Evolutionary conservation across 2,888 invertebrate genomes (phyloP).

Genomic region (Eurois occulta): DNA sequence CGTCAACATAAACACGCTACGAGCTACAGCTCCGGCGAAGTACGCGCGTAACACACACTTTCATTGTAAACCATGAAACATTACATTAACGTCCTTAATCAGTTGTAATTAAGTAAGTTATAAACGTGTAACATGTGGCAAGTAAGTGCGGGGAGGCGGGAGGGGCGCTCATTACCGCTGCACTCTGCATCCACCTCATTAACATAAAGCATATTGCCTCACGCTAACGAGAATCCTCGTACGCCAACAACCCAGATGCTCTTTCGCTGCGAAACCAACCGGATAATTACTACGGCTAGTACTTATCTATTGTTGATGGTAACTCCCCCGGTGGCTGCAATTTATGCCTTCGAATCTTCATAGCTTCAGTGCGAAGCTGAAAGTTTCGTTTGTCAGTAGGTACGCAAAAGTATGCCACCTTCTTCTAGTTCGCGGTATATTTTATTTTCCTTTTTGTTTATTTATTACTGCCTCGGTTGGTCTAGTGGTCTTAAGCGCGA

Average conservation of each 20-base stretch:
- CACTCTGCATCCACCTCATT: constrained; percentile 71
- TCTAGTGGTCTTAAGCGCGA: neutral
- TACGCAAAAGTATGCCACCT: constrained; percentile 31
- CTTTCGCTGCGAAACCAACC: constrained; percentile 67
- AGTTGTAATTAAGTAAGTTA: constrained; percentile 27
- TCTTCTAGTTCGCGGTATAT: constrained; percentile 10
- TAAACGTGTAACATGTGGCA: constrained; percentile 30
- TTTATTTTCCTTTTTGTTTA: constrained; percentile 38
- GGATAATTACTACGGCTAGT: constrained; percentile 75
- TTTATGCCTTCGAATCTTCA: constrained; percentile 38
- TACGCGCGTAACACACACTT: constrained; percentile 11
- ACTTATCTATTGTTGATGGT: constrained; percentile 60
- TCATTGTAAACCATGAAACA: constrained; percentile 10
- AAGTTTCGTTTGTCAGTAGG: constrained; percentile 40
- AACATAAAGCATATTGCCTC: constrained; percentile 63
- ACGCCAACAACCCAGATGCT: constrained; percentile 61
- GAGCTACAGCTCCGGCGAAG: constrained; percentile 35
- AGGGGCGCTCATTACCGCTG: constrained; percentile 74
- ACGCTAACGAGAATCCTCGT: constrained; percentile 64
- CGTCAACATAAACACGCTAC: constrained; percentile 9
- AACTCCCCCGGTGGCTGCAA: constrained; percentile 37
- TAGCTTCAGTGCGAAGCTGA: neutral
- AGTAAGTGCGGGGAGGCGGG: constrained; percentile 18
- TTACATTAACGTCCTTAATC: constrained; percentile 26
- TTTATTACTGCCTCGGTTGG: constrained; percentile 15